These are phyloP conservation scores for Anaspis maculata DNA, from an alignment of 2,888 invertebrate genomes.

Conservation along the genomic window DNA sequence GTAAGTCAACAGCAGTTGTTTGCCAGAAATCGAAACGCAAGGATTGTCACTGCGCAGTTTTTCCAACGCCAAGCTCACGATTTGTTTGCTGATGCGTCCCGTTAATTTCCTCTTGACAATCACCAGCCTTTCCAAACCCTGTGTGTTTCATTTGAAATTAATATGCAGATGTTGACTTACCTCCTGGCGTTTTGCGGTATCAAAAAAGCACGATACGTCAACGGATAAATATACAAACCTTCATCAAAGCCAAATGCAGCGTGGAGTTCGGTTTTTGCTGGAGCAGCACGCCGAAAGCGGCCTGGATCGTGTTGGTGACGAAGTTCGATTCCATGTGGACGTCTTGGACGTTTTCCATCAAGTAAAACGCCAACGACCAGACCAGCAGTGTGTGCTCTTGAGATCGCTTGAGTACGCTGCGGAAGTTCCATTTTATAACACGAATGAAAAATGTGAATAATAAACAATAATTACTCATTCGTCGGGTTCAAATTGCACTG, in stretches of 20 bases:
- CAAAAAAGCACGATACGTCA: neutral
- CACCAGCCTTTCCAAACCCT: constrained; percentile 62
- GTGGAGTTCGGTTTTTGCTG: constrained; percentile 9
- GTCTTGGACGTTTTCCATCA: constrained; percentile 65
- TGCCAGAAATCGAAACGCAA: constrained; percentile 58
- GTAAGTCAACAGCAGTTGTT: constrained; percentile 67
- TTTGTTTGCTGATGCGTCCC: constrained; percentile 52
- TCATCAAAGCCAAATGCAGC: constrained; percentile 27
- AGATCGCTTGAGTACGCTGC: constrained; percentile 32
- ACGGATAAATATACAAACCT: constrained; percentile 21
- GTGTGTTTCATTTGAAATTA: constrained; percentile 22
- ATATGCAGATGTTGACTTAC: neutral
- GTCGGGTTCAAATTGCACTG: constrained; percentile 42
- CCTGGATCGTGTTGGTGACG: constrained; percentile 49
- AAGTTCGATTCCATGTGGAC: constrained; percentile 51
- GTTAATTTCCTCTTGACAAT: constrained; percentile 50
- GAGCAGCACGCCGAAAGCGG: constrained; percentile 47
- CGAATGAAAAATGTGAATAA: constrained; percentile 1
- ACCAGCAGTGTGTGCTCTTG: constrained; percentile 61
- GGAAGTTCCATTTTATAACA: neutral
- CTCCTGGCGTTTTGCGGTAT: constrained; percentile 13
- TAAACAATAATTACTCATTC: constrained; percentile 32
- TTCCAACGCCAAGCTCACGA: constrained; percentile 61
- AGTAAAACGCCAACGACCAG: constrained; percentile 68
- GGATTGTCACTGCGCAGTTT: constrained; percentile 62